phyloP scores from a whole-genome alignment of 2,888 invertebrate species.

The Acronicta psi region DNA sequence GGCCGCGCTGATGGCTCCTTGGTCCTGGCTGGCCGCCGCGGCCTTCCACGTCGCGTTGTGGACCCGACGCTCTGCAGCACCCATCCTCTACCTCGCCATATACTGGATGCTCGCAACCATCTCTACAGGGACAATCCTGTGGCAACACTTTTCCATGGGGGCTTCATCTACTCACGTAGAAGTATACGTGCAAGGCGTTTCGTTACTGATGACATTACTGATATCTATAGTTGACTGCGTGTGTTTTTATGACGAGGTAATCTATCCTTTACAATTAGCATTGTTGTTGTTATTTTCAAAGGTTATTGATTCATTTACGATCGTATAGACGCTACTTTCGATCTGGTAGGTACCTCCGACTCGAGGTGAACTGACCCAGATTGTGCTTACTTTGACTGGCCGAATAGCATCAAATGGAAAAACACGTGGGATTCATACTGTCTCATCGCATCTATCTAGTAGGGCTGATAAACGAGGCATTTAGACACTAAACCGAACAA shows the following conservation, averaged over 20 bases:
- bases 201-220: conserved; percentile 69
- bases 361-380: no score
- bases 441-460: no score
- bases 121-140: conserved; percentile 72
- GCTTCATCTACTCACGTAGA: conserved; percentile 65
- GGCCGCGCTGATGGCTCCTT: conserved; percentile 73
- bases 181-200: conserved; percentile 73
- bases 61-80: conserved; percentile 78
- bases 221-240: conserved; percentile 77
- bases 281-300: neutral
- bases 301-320: neutral
- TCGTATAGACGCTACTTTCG: no score
- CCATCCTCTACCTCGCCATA: conserved; percentile 81
- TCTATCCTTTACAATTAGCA: conserved; percentile 8
- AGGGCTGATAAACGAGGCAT: no score
- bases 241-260: conserved; percentile 85
- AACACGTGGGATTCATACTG: no score
- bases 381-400: no score
- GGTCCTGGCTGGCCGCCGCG: conserved; percentile 81
- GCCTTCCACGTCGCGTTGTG: conserved; percentile 79
- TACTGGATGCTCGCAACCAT: conserved; percentile 81
- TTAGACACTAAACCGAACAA: no score
- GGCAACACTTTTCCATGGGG: conserved; percentile 64
- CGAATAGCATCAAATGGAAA: no score
- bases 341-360: no score